Percentiles rank a stretch among this genome's conserved stretches.
These are phyloP conservation scores for Pangasius djambal DNA, from an alignment of 2,797 vertebrate species.

Conservation along the genomic window DNA sequence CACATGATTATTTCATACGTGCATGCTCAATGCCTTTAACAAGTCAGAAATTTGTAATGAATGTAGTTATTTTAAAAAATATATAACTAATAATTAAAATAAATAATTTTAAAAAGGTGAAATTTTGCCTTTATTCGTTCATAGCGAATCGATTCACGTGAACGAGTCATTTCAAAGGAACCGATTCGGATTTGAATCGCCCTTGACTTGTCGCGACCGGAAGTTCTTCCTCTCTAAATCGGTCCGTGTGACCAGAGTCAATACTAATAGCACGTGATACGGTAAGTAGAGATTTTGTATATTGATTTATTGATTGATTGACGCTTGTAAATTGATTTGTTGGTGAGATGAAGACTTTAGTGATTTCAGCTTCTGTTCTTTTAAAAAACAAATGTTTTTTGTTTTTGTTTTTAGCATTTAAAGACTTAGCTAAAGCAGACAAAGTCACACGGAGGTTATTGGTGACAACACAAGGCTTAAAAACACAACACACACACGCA, in stretches of 20 bases:
- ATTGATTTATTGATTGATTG: too few species aligned
- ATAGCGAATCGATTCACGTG: background rate
- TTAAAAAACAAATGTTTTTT: background rate
- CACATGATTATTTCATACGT: background rate
- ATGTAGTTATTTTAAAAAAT: background rate
- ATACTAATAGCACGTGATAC: background rate
- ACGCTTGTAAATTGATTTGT: too few species aligned
- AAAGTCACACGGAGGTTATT: conserved; percentile 74
- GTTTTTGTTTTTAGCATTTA: background rate
- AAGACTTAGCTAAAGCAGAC: conserved; percentile 42
- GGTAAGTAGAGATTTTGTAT: conserved; percentile 11
- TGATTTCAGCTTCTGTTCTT: background rate
- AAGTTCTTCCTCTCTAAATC: conserved; percentile 60
- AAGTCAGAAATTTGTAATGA: background rate
- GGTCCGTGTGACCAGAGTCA: conserved; percentile 63
- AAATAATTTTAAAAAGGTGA: background rate
- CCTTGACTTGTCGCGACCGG: conserved; percentile 55
- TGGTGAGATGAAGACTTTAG: background rate
- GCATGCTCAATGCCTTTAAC: background rate
- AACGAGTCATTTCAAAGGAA: background rate
- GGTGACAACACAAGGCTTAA: conserved; percentile 36
- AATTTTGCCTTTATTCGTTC: background rate
- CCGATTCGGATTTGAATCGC: background rate
- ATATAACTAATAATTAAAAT: too few species aligned
- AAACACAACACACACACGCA: background rate